phyloP scores from a whole-genome alignment of 2,888 invertebrate species.

The Erebia aethiops region DNA sequence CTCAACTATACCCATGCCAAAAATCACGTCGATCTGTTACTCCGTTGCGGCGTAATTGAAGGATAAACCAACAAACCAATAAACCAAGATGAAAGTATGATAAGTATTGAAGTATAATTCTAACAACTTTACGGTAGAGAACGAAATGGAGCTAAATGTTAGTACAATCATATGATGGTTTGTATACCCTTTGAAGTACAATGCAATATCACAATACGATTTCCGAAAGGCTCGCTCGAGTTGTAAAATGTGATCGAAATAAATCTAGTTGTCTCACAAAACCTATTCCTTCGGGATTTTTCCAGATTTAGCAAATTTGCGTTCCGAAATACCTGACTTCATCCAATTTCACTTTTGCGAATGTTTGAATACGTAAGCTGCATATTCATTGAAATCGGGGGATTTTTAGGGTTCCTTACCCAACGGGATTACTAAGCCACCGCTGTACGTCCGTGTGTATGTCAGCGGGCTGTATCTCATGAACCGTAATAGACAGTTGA shows the following conservation, averaged over 20 bases:
- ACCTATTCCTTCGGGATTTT: conserved; percentile 36
- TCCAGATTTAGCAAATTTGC: conserved; percentile 38
- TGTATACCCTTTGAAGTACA: not conserved
- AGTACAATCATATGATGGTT: not conserved
- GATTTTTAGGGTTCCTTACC: not conserved
- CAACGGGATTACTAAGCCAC: too few species aligned
- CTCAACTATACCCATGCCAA: too few species aligned
- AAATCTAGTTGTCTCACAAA: conserved; percentile 41
- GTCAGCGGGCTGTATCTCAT: too few species aligned
- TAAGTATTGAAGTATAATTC: too few species aligned
- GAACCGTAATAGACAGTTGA: too few species aligned
- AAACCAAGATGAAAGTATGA: too few species aligned
- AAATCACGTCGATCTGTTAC: too few species aligned
- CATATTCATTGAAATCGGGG: conserved; percentile 27
- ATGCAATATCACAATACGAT: conserved; percentile 38
- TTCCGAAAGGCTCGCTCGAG: conserved; percentile 33
- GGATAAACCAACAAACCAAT: too few species aligned
- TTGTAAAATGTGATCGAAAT: conserved; percentile 41
- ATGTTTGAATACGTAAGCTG: conserved; percentile 32
- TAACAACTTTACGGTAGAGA: too few species aligned
- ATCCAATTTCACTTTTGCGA: conserved; percentile 35
- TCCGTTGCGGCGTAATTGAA: too few species aligned
- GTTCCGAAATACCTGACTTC: conserved; percentile 38
- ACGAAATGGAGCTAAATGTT: not conserved
- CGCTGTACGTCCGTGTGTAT: too few species aligned